phyloP scores from a whole-genome alignment of 2,113 vertebrate species.

The Vimba vimba region DNA sequence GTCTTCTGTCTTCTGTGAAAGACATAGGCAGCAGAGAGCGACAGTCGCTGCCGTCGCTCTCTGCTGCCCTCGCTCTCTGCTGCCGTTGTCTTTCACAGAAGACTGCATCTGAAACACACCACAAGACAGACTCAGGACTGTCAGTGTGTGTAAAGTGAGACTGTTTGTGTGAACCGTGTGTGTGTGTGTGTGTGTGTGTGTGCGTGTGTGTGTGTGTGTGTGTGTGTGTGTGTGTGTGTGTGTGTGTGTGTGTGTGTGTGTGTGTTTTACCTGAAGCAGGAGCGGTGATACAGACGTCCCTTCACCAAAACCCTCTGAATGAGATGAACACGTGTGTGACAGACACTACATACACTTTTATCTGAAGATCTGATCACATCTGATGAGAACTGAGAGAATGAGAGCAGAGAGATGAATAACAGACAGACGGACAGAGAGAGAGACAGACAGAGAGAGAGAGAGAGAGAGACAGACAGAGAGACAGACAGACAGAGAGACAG shows the following conservation, averaged over 20 bases:
- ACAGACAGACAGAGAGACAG: too few relatives aligned
- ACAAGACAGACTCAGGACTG: not conserved
- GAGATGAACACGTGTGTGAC: slow-evolving; percentile 91
- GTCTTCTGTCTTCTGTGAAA: slow-evolving; percentile 73
- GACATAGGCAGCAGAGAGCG: slow-evolving; percentile 90
- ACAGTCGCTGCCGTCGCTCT: too few relatives aligned
- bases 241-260: not conserved
- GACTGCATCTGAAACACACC: slow-evolving; percentile 81
- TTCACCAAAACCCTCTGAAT: slow-evolving; percentile 93
- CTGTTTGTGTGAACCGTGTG: rapidly evolving
- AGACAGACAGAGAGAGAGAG: too few relatives aligned
- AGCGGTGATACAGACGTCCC: slow-evolving; percentile 93
- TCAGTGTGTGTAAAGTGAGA: not conserved
- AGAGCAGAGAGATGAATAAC: not conserved
- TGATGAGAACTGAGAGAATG: slow-evolving; percentile 45
- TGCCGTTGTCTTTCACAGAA: rapidly evolving
- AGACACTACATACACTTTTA: slow-evolving; percentile 80
- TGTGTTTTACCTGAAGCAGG: slow-evolving; percentile 86
- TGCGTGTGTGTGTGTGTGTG: too few relatives aligned
- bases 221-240: not conserved
- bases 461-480: too few relatives aligned
- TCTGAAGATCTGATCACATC: slow-evolving; percentile 45
- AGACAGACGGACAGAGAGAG: too few relatives aligned
- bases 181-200: not conserved
- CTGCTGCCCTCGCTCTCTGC: too few relatives aligned